Evolutionary conservation across 2,797 vertebrate genomes (phyloP), one percentile per base, ranked within the genome.

Genomic region (Champsocephalus esox): DNA sequence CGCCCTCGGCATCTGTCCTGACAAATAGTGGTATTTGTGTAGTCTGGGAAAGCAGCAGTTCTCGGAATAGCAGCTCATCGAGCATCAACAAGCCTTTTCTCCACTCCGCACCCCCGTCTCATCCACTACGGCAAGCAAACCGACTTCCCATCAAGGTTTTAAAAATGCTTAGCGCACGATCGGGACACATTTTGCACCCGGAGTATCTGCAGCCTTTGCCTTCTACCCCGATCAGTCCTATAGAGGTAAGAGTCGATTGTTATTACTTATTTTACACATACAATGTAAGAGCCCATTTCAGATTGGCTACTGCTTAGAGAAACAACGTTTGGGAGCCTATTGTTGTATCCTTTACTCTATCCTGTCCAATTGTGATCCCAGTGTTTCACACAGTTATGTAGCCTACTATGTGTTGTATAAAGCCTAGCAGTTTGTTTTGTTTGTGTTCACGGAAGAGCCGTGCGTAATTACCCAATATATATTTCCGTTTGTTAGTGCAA

Each of bases 121-220:
- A 99, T 88, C 98, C 98, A 84, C 93, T 96, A 92, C 96, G 98
- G 89, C 98, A 99, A 96, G 98, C 98, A 19, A 97, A 96, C 79
- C 94, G 98, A 90, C 95, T 99, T 85, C 98, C 97, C 81, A 97
- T 99, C 94, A 98, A 98, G 96, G 95, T 98, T 93, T 90, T 99
- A 93, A 99, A 98, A 95, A 99, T 99, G 98, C 97, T 99, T 74
- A 99, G 97, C 60, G 97, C 98, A 88, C 96, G 98, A 84, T 97
- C 97, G 85, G 98, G 98, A 94, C 98, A 99, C 96, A 98, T 99
- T 95, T 95, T 99, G 94, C 98, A 99, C 92, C 98, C 98, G 75
- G 98, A 99, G 86, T 99, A 99, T 80, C 95, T 99, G 83, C 98
- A 99, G 92, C 98, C 98, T 73, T 90, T 99, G 89, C 98, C 97